Base-by-base conservation (phyloP, 2,797 vertebrate species). In the Pachyuromys duprasi region DNA sequence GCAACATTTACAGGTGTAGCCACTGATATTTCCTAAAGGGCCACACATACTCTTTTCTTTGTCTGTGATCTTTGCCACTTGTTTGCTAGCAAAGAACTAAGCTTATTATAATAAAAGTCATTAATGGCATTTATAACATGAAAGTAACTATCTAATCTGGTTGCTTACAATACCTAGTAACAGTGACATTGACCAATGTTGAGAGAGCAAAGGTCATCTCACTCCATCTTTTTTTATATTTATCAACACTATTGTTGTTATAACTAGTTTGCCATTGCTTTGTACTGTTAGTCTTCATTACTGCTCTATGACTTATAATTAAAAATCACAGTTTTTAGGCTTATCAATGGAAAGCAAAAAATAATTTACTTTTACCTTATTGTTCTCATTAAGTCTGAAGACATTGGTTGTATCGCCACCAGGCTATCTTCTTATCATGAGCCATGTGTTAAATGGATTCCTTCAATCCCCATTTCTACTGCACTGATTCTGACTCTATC, bases 41-140 rank as follows among this genome's bases (percentile, higher is more conserved):
- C n/a, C 62, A 91, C 9, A 90, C 24, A 20, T 2, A 36, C 45
- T 26, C 1, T 70, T 60, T 87, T 42, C 1, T 33, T 94, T 74
- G 83, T 75, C 45, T 96, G 31, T 86, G 53, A 93, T 87, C 9
- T 69, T 92, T 91, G 72, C 63, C 39, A 65, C 60, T 82, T 95
- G 8, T n/a, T 69, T 95, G 53, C 39, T 92, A 62, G 83, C 8
- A 69, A 63, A 72, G 60, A 75, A 90, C 94, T 63, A 80, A 78
- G 86, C 63, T 81, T 79, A 87, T 90, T 95, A 75, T 86, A 69
- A 67, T 67, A 92, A 91, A 76, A 65, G 53, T 89, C 65, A 60
- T 11, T 57, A 60, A 49, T 86, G 80, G 3, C 39, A 39, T 80
- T 86, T 86, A 24, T 70, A 93, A 80, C 57, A 45, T 57, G 45